A percentile compares a stretch with the other conserved stretches of the same genome.
These are phyloP conservation scores for Lophotis ruficrista DNA, from an alignment of 2,113 vertebrate species.

Conservation along the genomic window DNA sequence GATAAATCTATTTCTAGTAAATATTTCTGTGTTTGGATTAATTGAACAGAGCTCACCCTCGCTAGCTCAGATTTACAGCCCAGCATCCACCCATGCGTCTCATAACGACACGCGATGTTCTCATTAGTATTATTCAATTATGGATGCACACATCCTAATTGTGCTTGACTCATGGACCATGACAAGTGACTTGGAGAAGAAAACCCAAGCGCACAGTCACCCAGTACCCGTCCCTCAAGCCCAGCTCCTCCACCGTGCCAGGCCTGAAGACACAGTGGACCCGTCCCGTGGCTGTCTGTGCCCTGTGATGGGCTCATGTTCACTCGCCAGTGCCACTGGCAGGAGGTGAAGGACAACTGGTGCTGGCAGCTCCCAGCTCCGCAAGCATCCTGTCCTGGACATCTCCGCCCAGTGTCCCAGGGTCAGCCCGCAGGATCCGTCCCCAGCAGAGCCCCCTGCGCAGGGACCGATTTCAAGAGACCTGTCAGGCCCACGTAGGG, in stretches of 20 bases:
- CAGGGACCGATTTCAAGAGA: neutral
- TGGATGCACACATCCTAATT: neutral
- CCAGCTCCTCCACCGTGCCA: neutral
- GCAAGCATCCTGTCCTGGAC: fast-evolving
- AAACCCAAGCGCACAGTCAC: neutral
- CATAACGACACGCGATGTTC: neutral
- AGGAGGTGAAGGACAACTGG: neutral
- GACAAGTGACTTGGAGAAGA: neutral
- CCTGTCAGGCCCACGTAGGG: neutral
- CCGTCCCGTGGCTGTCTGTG: fast-evolving
- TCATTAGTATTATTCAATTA: neutral
- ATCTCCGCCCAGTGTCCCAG: neutral
- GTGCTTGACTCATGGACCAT: fast-evolving
- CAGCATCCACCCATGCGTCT: neutral
- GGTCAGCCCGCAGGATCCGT: neutral
- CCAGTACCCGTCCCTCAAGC: neutral
- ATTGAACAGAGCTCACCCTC: neutral
- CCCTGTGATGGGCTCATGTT: fast-evolving
- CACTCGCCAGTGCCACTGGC: fast-evolving
- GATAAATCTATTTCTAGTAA: constrained; percentile 20
- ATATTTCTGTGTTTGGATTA: constrained; percentile 20
- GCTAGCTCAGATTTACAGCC: neutral
- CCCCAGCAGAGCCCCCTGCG: neutral
- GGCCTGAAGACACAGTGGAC: neutral
- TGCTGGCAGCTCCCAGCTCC: neutral